Conservation (phyloP, 2,113 vertebrate genomes). For the Zootoca vivipara region DNA sequence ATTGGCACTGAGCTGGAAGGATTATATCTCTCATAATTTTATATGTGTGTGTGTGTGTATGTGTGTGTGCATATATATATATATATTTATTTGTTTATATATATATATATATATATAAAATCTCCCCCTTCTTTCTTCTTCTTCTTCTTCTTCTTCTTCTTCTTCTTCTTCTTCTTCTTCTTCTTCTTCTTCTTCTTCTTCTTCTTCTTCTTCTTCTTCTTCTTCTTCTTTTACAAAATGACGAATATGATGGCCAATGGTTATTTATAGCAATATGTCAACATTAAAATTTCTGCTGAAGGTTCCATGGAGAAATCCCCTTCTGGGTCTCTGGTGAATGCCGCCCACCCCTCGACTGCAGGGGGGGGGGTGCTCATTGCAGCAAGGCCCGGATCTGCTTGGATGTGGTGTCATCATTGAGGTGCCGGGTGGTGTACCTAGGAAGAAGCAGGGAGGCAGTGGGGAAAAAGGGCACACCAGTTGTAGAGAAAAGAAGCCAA, state of each 20-base stretch:
- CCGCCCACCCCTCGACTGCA: constrained; percentile 25
- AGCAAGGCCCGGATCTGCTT: constrained; percentile 94
- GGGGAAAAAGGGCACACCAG: too few species aligned
- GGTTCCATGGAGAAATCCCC: constrained; percentile 66
- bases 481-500: not conserved
- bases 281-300: constrained; percentile 70
- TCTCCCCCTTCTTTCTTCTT: fast-evolving
- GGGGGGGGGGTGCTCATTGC: constrained; percentile 75
- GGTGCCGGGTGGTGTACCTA: constrained; percentile 92
- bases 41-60: not conserved
- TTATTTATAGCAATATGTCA: constrained; percentile 72
- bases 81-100: not conserved
- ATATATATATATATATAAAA: not conserved
- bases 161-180: not conserved
- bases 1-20: not conserved
- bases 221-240: constrained; percentile 78
- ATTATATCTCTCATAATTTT: not conserved
- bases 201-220: constrained; percentile 23
- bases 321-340: constrained; percentile 46
- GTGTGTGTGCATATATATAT: not conserved
- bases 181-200: not conserved
- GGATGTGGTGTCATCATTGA: constrained; percentile 93
- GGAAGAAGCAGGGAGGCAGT: not conserved
- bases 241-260: constrained; percentile 79
- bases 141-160: constrained; percentile 28